phyloP scores from a whole-genome alignment of 2,113 vertebrate species.

The Parotia lawesii region DNA sequence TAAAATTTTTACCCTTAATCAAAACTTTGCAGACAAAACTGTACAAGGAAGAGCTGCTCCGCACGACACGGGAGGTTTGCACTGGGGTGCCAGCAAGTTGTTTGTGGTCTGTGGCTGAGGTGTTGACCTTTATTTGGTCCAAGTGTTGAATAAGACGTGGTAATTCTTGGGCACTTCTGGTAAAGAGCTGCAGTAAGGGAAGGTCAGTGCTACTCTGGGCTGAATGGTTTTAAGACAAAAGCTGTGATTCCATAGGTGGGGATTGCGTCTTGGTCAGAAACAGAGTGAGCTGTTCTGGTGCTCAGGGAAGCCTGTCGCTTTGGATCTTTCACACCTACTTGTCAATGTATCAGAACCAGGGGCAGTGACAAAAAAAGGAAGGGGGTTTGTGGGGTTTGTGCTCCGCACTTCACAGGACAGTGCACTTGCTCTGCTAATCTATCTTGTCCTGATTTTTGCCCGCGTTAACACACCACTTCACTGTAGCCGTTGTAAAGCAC shows the following conservation, averaged over 20 bases:
- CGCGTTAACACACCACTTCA: fast-evolving
- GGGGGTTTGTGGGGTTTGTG: neutral
- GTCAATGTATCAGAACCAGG: neutral
- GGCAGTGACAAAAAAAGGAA: fast-evolving
- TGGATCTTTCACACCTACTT: neutral
- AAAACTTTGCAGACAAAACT: neutral
- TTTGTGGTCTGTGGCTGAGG: neutral
- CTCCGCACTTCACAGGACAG: neutral
- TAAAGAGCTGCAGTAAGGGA: neutral
- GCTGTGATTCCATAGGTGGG: neutral
- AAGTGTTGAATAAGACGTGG: neutral
- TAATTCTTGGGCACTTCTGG: neutral
- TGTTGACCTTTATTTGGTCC: neutral
- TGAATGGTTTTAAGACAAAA: neutral
- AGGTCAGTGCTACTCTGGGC: neutral
- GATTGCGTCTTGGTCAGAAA: neutral
- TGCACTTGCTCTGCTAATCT: neutral
- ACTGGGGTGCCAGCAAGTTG: neutral
- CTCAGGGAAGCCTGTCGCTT: neutral
- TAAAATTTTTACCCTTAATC: neutral
- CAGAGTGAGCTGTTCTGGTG: neutral
- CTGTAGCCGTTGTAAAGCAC: neutral
- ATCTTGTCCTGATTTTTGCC: neutral
- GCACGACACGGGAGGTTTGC: too few species aligned
- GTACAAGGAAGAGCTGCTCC: neutral